Percentiles rank a stretch among this genome's conserved stretches.
phyloP scores from a whole-genome alignment of 1,140 invertebrate genomes.

The Nylanderia fulva region DNA sequence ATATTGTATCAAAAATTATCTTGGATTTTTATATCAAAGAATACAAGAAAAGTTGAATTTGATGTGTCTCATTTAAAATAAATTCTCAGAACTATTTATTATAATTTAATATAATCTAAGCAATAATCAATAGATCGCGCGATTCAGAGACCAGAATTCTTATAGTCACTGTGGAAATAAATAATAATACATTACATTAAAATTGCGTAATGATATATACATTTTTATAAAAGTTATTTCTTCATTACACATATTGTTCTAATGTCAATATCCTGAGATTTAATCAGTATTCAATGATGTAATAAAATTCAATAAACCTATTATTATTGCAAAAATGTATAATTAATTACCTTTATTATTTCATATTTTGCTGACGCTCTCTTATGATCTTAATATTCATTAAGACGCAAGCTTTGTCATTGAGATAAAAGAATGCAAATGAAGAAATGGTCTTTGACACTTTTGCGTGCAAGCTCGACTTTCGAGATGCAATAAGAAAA shows the following conservation, averaged over 20 bases:
- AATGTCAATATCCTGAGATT: background rate
- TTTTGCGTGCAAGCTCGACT: slow-evolving; percentile 8
- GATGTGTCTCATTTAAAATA: background rate
- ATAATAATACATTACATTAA: background rate
- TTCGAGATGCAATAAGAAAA: background rate
- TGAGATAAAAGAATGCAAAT: slow-evolving; percentile 28
- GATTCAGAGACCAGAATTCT: background rate
- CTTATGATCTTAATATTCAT: slow-evolving; percentile 26
- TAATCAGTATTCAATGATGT: slow-evolving; percentile 8
- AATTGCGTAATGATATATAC: background rate
- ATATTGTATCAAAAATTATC: slow-evolving; percentile 29
- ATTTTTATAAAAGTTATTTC: background rate
- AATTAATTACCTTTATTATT: slow-evolving; percentile 1
- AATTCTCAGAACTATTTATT: slow-evolving; percentile 23
- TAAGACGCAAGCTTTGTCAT: background rate
- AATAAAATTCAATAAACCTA: background rate
- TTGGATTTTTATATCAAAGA: slow-evolving; percentile 29
- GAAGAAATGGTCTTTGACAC: slow-evolving; percentile 31
- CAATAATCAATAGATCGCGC: background rate
- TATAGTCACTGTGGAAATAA: background rate
- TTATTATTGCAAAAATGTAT: background rate
- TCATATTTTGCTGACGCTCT: background rate
- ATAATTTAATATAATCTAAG: background rate
- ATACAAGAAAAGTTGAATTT: background rate
- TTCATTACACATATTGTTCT: background rate